phyloP scores from a whole-genome alignment of 2,797 vertebrate genomes.

The Hydrophis major region DNA sequence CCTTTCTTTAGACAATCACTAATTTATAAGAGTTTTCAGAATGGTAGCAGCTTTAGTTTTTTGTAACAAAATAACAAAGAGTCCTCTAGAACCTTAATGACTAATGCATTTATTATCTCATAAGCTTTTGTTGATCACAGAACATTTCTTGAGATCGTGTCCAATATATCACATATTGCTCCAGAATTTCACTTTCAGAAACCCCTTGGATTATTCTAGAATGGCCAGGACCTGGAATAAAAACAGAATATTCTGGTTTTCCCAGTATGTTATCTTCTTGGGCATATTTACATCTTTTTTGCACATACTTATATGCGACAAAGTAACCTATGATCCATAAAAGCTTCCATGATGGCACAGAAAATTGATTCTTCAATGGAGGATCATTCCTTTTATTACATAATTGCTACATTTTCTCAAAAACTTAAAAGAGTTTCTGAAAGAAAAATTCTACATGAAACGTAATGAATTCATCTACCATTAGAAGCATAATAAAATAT shows the following conservation, averaged over 20 bases:
- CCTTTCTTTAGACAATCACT: background rate
- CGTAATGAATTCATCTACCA: background rate
- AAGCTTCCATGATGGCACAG: background rate
- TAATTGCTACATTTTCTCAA: background rate
- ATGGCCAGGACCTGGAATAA: background rate
- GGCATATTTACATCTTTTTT: background rate
- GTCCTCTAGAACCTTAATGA: background rate
- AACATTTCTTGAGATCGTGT: background rate
- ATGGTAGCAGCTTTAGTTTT: background rate
- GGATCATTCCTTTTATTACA: background rate
- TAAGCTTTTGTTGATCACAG: background rate
- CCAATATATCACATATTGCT: background rate
- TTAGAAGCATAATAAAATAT: slow-evolving; percentile 1
- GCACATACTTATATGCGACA: background rate
- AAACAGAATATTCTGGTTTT: background rate
- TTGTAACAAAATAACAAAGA: background rate
- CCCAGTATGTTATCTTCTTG: background rate
- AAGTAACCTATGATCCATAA: background rate
- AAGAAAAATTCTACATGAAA: slow-evolving; percentile 32
- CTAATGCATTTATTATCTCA: background rate
- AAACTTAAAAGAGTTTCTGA: background rate
- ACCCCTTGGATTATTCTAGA: background rate
- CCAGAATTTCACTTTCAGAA: background rate
- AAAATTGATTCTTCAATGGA: background rate
- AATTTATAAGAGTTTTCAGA: background rate